Evolutionary conservation across 2,797 vertebrate genomes (phyloP), one percentile per base, ranked within the genome.

Genomic region (Macropodus opercularis): DNA sequence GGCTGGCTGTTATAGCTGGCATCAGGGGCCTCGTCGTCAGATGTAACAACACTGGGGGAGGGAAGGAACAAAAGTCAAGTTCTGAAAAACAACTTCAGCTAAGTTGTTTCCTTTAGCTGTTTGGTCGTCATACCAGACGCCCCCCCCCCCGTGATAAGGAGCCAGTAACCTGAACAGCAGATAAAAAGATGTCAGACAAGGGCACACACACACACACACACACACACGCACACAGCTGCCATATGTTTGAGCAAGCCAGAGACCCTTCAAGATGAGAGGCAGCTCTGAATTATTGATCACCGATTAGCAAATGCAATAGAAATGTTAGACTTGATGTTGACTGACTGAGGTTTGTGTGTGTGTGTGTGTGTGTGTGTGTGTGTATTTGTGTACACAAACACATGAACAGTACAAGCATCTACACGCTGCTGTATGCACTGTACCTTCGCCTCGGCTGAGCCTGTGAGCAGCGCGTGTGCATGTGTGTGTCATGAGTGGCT

Each of bases 221-320:
- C 41, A 57, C 47, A 27, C 22, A 63, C 70, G 55, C 74, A 62
- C 42, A 62, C 81, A 85, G 65, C 72, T 88, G 88, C 96, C 96
- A 95, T 95, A 95, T 98, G 96, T 92, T 94, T 88, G 89, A 92
- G 94, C 93, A 95, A 94, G 88, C 89, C 85, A 80, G 91, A 91
- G 91, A 93, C 94, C 92, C 94, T 95, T 94, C 92, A 93, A 94
- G 94, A 95, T 92, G 92, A 91, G 84, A 93, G 91, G 85, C 65
- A 75, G 80, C 63, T 91, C 86, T 98, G 94, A 96, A 99, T 98
- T 97, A 99, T 99, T 99, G 96, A 98, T 96, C 93, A 95, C 89
- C 94, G 95, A 97, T 98, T 96, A 97, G 91, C 94, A 97, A 96
- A 97, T 97, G 95, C 95, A 93, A 96, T 95, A 92, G 94, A 96